Evolutionary conservation across 2,113 vertebrate species (phyloP), one percentile per base, ranked within the genome.

Genomic region (Phoxinus phoxinus): DNA sequence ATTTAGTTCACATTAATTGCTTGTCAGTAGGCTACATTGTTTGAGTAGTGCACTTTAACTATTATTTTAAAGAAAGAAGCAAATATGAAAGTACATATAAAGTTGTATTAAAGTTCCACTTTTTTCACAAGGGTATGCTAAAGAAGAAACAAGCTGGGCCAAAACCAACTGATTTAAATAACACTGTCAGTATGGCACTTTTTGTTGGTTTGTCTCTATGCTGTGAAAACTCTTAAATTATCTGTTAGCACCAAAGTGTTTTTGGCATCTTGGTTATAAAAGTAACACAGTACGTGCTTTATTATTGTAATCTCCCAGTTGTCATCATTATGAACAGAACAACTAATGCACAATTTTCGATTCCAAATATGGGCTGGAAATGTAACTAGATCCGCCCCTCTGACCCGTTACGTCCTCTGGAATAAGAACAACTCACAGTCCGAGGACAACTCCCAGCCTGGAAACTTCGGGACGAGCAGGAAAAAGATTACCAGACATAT

Each of bases 301-400:
- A 71, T 41, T 71, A 41, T 23, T 41, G 35, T 41, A 41, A 71
- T 71, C 9, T 37, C 19, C 3, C 32, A 23, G 67, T 8, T 37
- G 19, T 71, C 65, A 37, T 37, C 37, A 56, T 77, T 56, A 27
- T 79, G 32, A 61, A 30, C 83, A 61, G 32, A 61, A 30, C 83
- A 61, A 19, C 82, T 46, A 77, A 88, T 87, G 85, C 79, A 59
- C 77, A 85, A 89, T 88, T 89, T 92, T 91, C 85, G 87, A 86
- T 90, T 89, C 94, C 94, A 93, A 94, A 95, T 94, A 94, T 91
- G 95, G 94, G 87, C 90, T 87, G 88, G 92, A 93, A 95, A 95
- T 94, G 94, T 93, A 89, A 79, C 76, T 37, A 58, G 76, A 41
- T 59, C 91, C 93, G 93, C 93, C 94, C 85, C 90, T 86, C 81